A percentile compares a stretch with the other conserved stretches of the same genome.
Conservation (phyloP, 2,113 vertebrate genomes). For the Corythornis vintsioides region DNA sequence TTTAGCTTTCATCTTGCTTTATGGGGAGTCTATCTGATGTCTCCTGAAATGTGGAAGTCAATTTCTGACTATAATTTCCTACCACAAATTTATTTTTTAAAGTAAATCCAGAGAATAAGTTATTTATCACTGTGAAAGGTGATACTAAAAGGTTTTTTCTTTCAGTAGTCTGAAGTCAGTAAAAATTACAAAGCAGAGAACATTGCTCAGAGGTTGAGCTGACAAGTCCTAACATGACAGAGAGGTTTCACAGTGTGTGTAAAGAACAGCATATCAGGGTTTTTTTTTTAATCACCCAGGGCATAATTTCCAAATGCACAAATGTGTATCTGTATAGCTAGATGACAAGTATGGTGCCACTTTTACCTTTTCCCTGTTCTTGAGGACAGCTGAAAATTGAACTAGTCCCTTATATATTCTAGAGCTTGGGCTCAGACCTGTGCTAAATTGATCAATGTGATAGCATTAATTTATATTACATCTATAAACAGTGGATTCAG, state of each 20-base stretch:
- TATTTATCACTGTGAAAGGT: background rate
- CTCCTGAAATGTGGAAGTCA: background rate
- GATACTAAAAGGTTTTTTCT: background rate
- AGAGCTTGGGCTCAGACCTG: background rate
- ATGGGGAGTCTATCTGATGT: background rate
- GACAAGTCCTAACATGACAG: background rate
- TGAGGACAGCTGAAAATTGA: background rate
- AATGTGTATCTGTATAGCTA: background rate
- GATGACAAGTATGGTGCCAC: background rate
- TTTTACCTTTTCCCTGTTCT: background rate
- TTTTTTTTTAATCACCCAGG: background rate
- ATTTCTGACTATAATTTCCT: background rate
- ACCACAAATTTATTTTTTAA: background rate
- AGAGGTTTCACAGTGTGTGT: background rate
- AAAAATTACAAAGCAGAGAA: conserved; percentile 6
- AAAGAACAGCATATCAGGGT: background rate
- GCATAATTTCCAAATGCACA: background rate
- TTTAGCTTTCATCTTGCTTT: background rate
- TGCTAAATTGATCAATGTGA: background rate
- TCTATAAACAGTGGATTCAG: background rate
- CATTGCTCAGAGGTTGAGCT: background rate
- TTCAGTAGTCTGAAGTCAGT: background rate
- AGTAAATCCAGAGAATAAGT: background rate
- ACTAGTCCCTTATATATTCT: background rate
- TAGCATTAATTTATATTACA: background rate